Conservation (phyloP, 2,888 invertebrate genomes). For the Nymphalis c-album region DNA sequence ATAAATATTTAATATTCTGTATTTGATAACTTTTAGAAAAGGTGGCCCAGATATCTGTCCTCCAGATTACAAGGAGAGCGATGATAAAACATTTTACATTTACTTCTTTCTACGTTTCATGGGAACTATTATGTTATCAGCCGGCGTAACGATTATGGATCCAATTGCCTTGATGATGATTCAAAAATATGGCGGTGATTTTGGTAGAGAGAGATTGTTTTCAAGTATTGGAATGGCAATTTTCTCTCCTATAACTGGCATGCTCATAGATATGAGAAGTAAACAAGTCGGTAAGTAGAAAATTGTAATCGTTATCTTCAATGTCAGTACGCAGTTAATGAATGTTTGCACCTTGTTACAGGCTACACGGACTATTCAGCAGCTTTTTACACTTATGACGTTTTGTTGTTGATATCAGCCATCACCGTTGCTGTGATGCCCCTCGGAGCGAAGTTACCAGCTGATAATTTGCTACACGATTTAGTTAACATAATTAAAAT, state of each 20-base stretch:
- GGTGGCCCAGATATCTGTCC: conserved; percentile 90
- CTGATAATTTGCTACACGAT: conserved; percentile 89
- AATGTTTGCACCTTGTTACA: conserved; percentile 70
- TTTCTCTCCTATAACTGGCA: conserved; percentile 90
- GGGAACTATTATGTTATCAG: conserved; percentile 90
- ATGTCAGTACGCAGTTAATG: conserved; percentile 61
- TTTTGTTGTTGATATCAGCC: conserved; percentile 86
- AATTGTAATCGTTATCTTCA: conserved; percentile 68
- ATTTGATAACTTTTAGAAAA: conserved; percentile 68
- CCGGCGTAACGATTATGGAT: conserved; percentile 94
- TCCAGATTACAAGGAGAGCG: conserved; percentile 89
- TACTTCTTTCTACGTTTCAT: conserved; percentile 90
- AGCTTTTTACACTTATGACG: conserved; percentile 92
- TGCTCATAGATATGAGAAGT: conserved; percentile 87
- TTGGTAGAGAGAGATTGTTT: conserved; percentile 89
- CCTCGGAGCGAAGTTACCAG: conserved; percentile 87
- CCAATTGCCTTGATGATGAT: conserved; percentile 93
- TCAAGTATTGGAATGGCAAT: conserved; percentile 92
- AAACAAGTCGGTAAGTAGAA: conserved; percentile 77
- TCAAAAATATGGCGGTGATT: conserved; percentile 90
- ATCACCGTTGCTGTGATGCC: conserved; percentile 89
- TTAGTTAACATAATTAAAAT: conserved; percentile 88
- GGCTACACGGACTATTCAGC: conserved; percentile 92
- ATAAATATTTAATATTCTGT: conserved; percentile 37
- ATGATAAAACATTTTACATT: conserved; percentile 89